phyloP scores from a whole-genome alignment of 2,888 invertebrate species.

The Pardosa pseudoannulata region DNA sequence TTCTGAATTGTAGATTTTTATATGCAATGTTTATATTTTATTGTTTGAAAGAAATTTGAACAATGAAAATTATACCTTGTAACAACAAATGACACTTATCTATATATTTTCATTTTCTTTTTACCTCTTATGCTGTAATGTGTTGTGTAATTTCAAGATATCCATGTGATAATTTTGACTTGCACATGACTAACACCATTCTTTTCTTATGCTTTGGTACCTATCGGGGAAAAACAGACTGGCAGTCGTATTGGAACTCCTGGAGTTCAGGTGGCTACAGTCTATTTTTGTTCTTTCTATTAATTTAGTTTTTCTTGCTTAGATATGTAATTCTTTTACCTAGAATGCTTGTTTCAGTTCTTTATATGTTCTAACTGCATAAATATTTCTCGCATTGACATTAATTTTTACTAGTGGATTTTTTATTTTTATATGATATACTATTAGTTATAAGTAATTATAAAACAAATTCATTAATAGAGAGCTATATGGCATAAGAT shows the following conservation, averaged over 20 bases:
- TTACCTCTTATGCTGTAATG: constrained; percentile 4
- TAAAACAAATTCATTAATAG: too few species aligned
- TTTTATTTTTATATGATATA: too few species aligned
- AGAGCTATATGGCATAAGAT: too few species aligned
- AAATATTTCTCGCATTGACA: too few species aligned
- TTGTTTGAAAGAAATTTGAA: too few species aligned
- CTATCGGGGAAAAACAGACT: constrained; percentile 61
- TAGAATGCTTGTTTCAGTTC: neutral
- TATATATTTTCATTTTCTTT: neutral
- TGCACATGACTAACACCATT: constrained; percentile 56
- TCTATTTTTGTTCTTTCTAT: constrained; percentile 37
- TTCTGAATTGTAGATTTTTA: too few species aligned
- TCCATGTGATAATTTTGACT: constrained; percentile 9
- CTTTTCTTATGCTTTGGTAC: constrained; percentile 56
- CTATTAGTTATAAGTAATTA: too few species aligned
- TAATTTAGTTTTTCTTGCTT: neutral
- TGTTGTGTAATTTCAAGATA: neutral
- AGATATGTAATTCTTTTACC: neutral
- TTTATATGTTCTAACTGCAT: too few species aligned
- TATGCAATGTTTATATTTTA: too few species aligned
- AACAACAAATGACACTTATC: too few species aligned
- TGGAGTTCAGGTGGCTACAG: constrained; percentile 76
- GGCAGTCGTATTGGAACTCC: constrained; percentile 74
- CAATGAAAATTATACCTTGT: too few species aligned
- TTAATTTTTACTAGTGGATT: too few species aligned